Evolutionary conservation across 2,113 vertebrate genomes (phyloP).

Genomic region (Vidua macroura): DNA sequence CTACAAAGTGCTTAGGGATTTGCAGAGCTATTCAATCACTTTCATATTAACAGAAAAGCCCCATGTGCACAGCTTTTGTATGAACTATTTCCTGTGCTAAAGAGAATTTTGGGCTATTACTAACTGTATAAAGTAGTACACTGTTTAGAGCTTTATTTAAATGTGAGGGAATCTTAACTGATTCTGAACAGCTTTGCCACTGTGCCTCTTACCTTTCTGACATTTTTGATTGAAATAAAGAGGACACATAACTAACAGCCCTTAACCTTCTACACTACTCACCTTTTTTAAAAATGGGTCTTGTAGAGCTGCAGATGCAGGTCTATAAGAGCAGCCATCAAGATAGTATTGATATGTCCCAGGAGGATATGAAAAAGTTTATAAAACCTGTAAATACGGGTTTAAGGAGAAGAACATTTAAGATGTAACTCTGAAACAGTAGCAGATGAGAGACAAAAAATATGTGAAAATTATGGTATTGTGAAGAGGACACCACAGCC

Average conservation of each 20-base stretch:
- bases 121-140: not conserved
- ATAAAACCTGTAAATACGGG: not conserved
- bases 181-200: not conserved
- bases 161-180: not conserved
- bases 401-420: not conserved
- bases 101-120: conserved; percentile 2
- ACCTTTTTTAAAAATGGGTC: not conserved
- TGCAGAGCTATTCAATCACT: conserved; percentile 9
- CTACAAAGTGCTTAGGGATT: not conserved
- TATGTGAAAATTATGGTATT: not conserved
- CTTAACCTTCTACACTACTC: not conserved
- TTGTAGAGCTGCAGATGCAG: not conserved
- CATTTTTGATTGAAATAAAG: not conserved
- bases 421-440: not conserved
- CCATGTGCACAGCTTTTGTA: not conserved
- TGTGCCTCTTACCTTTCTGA: not conserved
- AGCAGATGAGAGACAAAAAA: not conserved
- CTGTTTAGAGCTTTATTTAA: not conserved
- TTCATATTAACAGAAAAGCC: conserved; percentile 6
- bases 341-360: not conserved
- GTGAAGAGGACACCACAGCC: not conserved
- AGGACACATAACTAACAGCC: not conserved
- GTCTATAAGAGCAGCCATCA: not conserved
- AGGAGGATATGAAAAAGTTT: not conserved
- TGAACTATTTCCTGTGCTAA: not conserved